Evolutionary conservation across 2,888 invertebrate genomes (phyloP), one percentile per base, ranked within the genome.

Genomic region (Hirtodrosophila histrioides): DNA sequence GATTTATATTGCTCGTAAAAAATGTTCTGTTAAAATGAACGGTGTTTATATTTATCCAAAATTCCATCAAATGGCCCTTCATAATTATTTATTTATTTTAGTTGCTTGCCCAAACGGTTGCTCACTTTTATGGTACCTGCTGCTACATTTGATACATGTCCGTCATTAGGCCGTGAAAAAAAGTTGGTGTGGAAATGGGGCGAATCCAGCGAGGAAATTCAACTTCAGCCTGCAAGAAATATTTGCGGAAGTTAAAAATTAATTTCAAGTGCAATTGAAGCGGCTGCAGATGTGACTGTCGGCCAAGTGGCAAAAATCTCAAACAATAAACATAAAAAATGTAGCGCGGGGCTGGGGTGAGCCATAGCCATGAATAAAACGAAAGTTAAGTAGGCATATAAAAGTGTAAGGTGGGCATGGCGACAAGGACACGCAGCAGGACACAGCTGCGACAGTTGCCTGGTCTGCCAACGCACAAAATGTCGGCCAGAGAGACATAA

Each of bases 231-330:
- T 6, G n/a, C 46, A 46, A 55, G 67, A 78, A 78, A 81, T 74
- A 82, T 82, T 75, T 73, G 58, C 85, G 82, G 82, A 84, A 86
- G 84, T 84, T 86, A 86, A 84, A 84, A 86, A 86, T 87, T 85
- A 85, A 84, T 84, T 85, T 86, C 58, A 69, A 76, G 76, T 75
- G 75, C 86, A 60, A 69, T 64, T 56, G 69, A 39, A 55, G 5
- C 23, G 45, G 58, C 60, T 76, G 61, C 86, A 65, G 72, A 69
- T 77, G 75, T 76, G 75, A 71, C 66, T 66, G 64, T 61, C 40
- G 74, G 46, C 54, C 55, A 62, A 66, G 51, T 63, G 72, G 72
- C 68, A 11, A 64, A 79, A 80, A 83, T 83, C 84, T 81, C 65
- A 71, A 74, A 74, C 78, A 86, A 84, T 80, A 84, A 86, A 86